Evolutionary conservation across 2,888 invertebrate species (phyloP).

Genomic region (Spialia ferax): DNA sequence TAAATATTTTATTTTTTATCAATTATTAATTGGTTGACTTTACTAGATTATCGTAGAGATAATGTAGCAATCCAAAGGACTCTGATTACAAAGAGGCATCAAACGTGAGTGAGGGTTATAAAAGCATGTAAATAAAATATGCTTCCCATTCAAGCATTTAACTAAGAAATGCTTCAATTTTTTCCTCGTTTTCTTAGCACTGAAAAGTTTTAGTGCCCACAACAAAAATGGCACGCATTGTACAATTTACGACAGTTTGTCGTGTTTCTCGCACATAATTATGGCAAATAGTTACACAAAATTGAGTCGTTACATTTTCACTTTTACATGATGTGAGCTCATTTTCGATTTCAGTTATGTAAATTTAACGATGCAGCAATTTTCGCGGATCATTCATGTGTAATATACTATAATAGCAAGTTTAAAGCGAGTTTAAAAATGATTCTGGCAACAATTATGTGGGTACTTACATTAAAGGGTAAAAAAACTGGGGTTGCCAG

Average conservation of each 20-base stretch:
- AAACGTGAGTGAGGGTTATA: no score
- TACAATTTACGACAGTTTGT: slow-evolving; percentile 14
- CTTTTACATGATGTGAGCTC: slow-evolving; percentile 7
- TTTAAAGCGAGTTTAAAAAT: not conserved
- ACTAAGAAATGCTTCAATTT: not conserved
- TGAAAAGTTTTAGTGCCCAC: not conserved
- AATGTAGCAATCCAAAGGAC: no score
- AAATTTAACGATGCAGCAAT: not conserved
- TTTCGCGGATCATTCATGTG: slow-evolving; percentile 4
- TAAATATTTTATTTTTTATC: no score
- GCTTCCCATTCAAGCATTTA: no score
- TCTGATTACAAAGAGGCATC: no score
- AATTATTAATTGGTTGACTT: no score
- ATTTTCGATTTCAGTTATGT: slow-evolving; percentile 9
- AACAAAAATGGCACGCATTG: not conserved
- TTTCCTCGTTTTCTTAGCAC: not conserved
- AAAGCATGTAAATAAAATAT: no score
- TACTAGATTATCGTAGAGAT: no score
- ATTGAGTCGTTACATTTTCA: slow-evolving; percentile 28
- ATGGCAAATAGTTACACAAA: slow-evolving; percentile 2
- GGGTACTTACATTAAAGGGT: no score
- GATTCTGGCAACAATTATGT: not conserved
- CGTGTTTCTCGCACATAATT: slow-evolving; percentile 13
- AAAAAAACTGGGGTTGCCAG: no score
- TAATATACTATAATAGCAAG: not conserved